These are phyloP conservation scores for Apocheima hispidaria DNA, from an alignment of 2,888 invertebrate species.

Conservation along the genomic window DNA sequence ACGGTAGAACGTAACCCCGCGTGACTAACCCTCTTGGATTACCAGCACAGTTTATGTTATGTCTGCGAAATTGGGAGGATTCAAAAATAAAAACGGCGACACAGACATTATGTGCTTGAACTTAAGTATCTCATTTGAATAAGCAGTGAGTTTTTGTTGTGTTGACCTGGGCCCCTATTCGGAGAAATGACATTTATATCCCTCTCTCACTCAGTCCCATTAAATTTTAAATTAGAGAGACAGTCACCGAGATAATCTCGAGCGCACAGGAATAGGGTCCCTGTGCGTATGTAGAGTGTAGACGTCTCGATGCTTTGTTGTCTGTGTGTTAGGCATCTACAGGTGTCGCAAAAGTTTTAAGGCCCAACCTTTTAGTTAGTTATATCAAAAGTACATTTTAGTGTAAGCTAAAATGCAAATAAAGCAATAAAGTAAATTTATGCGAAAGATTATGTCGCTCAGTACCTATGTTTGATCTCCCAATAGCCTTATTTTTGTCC, in stretches of 20 bases:
- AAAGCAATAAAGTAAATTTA: no score
- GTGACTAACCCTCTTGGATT: constrained; percentile 61
- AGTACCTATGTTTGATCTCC: no score
- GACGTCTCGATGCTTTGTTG: constrained; percentile 22
- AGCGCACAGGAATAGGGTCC: no score
- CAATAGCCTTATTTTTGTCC: no score
- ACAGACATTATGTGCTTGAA: constrained; percentile 49
- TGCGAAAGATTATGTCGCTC: no score
- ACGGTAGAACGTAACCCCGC: constrained; percentile 48
- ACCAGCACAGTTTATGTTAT: constrained; percentile 59
- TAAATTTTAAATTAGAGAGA: no score
- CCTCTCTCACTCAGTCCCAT: no score
- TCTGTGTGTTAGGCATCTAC: constrained; percentile 13
- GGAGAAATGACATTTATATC: no score
- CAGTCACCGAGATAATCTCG: no score
- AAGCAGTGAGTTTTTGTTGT: constrained; percentile 44
- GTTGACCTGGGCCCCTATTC: no score
- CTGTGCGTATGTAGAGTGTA: constrained; percentile 12
- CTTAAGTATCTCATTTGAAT: constrained; percentile 49
- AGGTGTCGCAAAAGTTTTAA: constrained; percentile 6
- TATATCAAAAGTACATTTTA: background rate
- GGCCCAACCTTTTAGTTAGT: background rate
- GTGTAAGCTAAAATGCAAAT: no score
- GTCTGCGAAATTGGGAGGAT: constrained; percentile 62
- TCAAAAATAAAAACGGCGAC: constrained; percentile 61